Evolutionary conservation across 2,888 invertebrate species (phyloP).

Genomic region (Brenthis daphne): DNA sequence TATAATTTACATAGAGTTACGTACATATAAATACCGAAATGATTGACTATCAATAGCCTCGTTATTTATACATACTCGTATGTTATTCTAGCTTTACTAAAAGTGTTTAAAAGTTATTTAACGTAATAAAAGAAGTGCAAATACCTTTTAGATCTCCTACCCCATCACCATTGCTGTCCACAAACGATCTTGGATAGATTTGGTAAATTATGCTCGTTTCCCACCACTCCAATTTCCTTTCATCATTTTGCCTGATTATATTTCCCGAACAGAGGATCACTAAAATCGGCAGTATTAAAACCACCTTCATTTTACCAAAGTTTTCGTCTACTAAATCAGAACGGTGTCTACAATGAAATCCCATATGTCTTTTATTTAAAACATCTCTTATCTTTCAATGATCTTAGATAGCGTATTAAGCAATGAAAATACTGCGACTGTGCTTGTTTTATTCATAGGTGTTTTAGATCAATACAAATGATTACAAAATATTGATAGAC

Average conservation of each 20-base stretch:
- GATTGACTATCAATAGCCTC: too few relatives aligned
- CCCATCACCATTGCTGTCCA: conserved; percentile 89
- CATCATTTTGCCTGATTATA: conserved; percentile 45
- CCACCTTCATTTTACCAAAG: conserved; percentile 50
- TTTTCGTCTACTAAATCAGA: conserved; percentile 11
- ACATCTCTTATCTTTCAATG: conserved; percentile 19
- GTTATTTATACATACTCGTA: too few relatives aligned
- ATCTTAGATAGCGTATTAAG: background rate
- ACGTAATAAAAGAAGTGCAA: conserved; percentile 18
- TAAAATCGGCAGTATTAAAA: conserved; percentile 52
- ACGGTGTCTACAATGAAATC: conserved; percentile 20
- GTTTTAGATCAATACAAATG: background rate
- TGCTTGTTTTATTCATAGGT: background rate
- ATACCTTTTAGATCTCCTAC: conserved; percentile 83
- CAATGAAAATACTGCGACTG: background rate
- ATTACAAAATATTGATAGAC: too few relatives aligned
- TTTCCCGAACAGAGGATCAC: conserved; percentile 49
- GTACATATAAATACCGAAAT: too few relatives aligned
- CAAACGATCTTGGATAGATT: conserved; percentile 89
- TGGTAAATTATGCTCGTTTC: conserved; percentile 89
- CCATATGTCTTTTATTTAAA: conserved; percentile 14
- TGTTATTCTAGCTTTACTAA: too few relatives aligned
- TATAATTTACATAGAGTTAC: too few relatives aligned
- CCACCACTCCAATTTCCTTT: conserved; percentile 85
- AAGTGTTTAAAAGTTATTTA: too few relatives aligned